A percentile compares a stretch with the other conserved stretches of the same genome.
Evolutionary conservation across 2,888 invertebrate species (phyloP).

Genomic region (Muscina levida): DNA sequence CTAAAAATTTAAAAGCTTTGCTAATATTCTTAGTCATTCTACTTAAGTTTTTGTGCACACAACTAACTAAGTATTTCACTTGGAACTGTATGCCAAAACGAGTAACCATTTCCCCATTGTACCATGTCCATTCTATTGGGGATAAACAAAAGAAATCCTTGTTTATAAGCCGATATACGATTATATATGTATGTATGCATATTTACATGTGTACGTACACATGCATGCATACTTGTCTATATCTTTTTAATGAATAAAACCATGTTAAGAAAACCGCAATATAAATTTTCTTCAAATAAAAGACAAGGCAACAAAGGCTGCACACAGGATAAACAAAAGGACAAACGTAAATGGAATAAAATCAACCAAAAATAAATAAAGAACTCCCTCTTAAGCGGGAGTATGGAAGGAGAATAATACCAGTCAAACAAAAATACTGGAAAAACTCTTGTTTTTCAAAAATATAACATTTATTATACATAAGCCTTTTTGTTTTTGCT

Average conservation of each 20-base stretch:
- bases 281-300: conserved; percentile 62
- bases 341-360: conserved; percentile 25
- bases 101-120: background rate
- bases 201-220: conserved; percentile 42
- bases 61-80: background rate
- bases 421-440: conserved; percentile 43
- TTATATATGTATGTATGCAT: too few relatives aligned
- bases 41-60: background rate
- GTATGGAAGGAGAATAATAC: background rate
- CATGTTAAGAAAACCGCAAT: conserved; percentile 66
- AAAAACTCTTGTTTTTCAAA: conserved; percentile 59
- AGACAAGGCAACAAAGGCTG: conserved; percentile 24
- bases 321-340: conserved; percentile 33
- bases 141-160: conserved; percentile 28
- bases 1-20: conserved; percentile 48
- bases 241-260: conserved; percentile 57
- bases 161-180: conserved; percentile 28
- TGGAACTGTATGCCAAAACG: background rate
- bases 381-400: conserved; percentile 40
- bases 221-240: background rate
- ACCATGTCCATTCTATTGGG: conserved; percentile 30
- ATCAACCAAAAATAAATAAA: conserved; percentile 52
- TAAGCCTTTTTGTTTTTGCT: conserved; percentile 64
- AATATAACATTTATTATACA: conserved; percentile 64
- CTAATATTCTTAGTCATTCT: background rate